Base-by-base conservation (phyloP, 2,888 invertebrate genomes). In the Branchinecta sandiegonensis region DNA sequence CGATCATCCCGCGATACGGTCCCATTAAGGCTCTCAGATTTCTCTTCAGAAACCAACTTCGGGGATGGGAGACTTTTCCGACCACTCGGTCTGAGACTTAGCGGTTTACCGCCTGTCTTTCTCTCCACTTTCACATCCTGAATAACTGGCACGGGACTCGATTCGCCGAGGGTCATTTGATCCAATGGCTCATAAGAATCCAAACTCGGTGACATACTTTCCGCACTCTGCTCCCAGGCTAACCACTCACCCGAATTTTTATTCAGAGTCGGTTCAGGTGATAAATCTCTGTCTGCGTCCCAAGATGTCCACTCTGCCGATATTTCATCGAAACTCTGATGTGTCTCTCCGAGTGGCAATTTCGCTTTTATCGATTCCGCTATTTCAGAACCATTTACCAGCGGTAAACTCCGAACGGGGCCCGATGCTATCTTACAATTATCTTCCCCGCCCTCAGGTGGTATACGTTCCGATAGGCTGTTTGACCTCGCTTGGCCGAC, bases 371-470 rank as follows among this genome's bases (percentile, higher is more conserved):
- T 50, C 13, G 13, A 14, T 13, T n/a, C 13, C 2, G 7, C 14
- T 50, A n/a, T 13, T 7, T 13, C n/a, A n/a, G 13, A 2, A n/a
- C 7, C 56, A 50, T 5, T 3, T 50, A 50, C 14, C 13, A 50
- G 56, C 2, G 56, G 56, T 14, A n/a, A 14, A n/a, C n/a, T n/a
- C 14, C 5, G 13, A 2, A n/a, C 56, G 13, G 14, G 14, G n/a
- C n/a, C n/a, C n/a, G n/a, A n/a, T n/a, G n/a, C n/a, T n/a, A n/a
- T n/a, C n/a, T n/a, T n/a, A n/a, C n/a, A n/a, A n/a, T n/a, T n/a
- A 50, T 50, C 56, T 14, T 50, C 56, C 56, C 56, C 56, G 13
- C 56, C 56, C 14, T 50, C 56, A 50, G 56, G 56, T n/a, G 56
- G 56, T 2, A 50, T 50, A 2, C 56, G 56, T 7, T 50, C 56